Base-by-base conservation (phyloP, 2,113 vertebrate genomes). In the Platycercus adscitus region DNA sequence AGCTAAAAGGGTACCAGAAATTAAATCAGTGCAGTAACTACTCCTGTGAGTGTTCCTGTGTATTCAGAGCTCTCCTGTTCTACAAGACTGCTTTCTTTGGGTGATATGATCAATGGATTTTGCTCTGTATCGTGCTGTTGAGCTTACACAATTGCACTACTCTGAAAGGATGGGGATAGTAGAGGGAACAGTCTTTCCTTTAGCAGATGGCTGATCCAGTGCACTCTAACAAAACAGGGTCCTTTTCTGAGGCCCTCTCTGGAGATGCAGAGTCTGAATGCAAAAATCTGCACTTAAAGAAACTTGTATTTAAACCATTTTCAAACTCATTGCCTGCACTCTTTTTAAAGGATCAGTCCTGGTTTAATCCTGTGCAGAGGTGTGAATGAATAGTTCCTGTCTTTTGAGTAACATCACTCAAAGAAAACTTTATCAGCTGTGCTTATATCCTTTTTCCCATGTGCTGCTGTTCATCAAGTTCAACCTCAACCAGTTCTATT, bases 81-180 rank as follows among this genome's bases (percentile, higher is more conserved):
- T 46, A 17, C 2, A 4, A 28, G 17, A 10, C 21, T 19, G 8
- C 11, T 65, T 86, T 82, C 20, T 72, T 47, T 25, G 44, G 10
- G 7, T 31, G 29, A 24, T 9, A 5, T 19, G 21, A 20, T 23
- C 46, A 43, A 19, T 11, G 47, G 12, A 2, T 60, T 68, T 71
- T 75, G 24, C 24, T 72, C 33, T 43, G 44, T 29, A 8, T 26
- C 0, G 0, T 5, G 15, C 12, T 29, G 13, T 37, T 39, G 50
- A 70, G 53, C 3, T 6, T 9, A 29, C 11, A 25, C 9, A 17
- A 3, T 8, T 6, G 0, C 7, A 7, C 13, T 13, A 2, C 16
- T 63, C 20, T 47, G 55, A 53, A 58, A 47, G 53, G 17, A 43
- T 4, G 9, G 19, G 19, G 26, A 8, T 41, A 18, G 25, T 35